phyloP scores from a whole-genome alignment of 2,888 invertebrate genomes.

The Nineta flava region DNA sequence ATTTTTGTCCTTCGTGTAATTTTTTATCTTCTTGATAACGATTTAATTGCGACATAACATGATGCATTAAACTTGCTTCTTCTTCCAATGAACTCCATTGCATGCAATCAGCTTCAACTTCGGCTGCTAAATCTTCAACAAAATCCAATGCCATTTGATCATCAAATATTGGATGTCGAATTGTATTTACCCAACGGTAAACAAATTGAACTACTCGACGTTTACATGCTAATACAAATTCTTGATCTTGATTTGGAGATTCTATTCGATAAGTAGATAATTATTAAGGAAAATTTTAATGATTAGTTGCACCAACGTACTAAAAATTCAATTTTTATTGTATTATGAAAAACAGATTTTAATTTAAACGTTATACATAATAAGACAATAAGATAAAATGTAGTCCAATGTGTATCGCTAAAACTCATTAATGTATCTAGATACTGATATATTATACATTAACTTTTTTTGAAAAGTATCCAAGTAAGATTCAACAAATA shows the following conservation, averaged over 20 bases:
- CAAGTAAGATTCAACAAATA: too few relatives aligned
- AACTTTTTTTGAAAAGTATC: too few relatives aligned
- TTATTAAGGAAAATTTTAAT: constrained; percentile 26
- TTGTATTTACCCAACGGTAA: constrained; percentile 56
- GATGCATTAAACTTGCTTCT: constrained; percentile 51
- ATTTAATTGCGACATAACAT: constrained; percentile 44
- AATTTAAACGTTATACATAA: too few relatives aligned
- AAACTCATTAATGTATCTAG: too few relatives aligned
- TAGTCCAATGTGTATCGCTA: too few relatives aligned
- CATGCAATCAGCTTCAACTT: constrained; percentile 47
- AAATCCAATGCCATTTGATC: constrained; percentile 55
- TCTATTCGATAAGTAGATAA: constrained; percentile 37
- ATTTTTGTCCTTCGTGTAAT: constrained; percentile 44
- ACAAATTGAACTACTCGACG: constrained; percentile 63
- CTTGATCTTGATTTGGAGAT: constrained; percentile 40
- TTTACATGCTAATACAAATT: constrained; percentile 51
- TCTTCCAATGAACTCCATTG: constrained; percentile 41
- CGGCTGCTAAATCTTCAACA: constrained; percentile 55
- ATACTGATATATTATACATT: too few relatives aligned
- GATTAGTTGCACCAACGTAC: not conserved
- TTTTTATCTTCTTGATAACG: constrained; percentile 42
- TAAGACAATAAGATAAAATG: too few relatives aligned
- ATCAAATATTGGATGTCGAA: constrained; percentile 58
- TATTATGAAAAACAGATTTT: not conserved
- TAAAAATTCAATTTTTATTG: not conserved